Conservation (phyloP, 2,797 vertebrate species). For the Malurus splendens region DNA sequence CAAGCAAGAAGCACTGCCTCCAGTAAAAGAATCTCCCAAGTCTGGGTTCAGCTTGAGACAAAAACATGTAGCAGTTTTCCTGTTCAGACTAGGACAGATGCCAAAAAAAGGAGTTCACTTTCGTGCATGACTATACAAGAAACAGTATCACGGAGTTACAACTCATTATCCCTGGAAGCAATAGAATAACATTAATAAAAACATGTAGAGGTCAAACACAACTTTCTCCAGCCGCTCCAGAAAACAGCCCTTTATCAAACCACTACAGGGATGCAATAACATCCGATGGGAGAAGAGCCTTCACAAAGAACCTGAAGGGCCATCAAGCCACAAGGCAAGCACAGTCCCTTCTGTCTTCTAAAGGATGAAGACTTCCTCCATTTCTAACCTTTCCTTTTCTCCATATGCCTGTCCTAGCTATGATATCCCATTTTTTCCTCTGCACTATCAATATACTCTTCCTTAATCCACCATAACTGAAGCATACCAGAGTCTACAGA, state of each 20-base stretch:
- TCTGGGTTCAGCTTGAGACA: neutral
- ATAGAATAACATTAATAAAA: neutral
- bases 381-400: neutral
- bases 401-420: neutral
- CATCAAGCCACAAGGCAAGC: neutral
- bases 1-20: neutral
- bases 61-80: neutral
- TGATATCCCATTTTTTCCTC: neutral
- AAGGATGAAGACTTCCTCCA: neutral
- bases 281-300: neutral
- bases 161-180: neutral
- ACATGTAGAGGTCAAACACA: accelerated
- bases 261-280: neutral
- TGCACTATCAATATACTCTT: neutral
- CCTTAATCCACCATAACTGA: neutral
- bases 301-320: neutral
- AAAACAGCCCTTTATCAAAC: neutral
- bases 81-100: neutral
- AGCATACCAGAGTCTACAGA: neutral
- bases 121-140: neutral
- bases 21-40: neutral
- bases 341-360: neutral
- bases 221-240: neutral
- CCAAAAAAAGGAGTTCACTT: neutral
- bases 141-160: neutral